Percentiles rank a stretch among this genome's conserved stretches.
phyloP scores from a whole-genome alignment of 2,888 invertebrate genomes.

The Luperina testacea region DNA sequence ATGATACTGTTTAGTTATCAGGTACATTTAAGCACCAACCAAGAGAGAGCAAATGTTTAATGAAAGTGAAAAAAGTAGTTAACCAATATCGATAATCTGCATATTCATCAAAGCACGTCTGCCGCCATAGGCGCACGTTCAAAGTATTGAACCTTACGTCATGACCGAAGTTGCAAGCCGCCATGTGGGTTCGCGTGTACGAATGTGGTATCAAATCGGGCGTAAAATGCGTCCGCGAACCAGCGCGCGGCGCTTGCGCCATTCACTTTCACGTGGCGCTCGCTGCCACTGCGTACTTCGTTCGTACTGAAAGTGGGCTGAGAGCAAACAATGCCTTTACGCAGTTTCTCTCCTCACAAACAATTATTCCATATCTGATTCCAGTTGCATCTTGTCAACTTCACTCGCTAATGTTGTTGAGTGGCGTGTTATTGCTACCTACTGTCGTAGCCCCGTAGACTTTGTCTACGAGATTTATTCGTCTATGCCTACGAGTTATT shows the following conservation, averaged over 20 bases:
- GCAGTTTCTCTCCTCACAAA: constrained; percentile 87
- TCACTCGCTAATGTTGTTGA: constrained; percentile 24
- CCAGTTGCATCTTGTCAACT: constrained; percentile 69
- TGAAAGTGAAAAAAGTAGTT: constrained; percentile 54
- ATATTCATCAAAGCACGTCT: constrained; percentile 68
- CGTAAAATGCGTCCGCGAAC: constrained; percentile 82
- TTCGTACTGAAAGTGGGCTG: constrained; percentile 86
- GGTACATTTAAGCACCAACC: neutral
- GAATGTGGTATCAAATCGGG: constrained; percentile 81
- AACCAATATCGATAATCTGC: constrained; percentile 49
- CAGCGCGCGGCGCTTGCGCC: constrained; percentile 79
- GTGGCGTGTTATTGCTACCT: neutral
- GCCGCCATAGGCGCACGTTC: constrained; percentile 44
- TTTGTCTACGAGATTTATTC: neutral
- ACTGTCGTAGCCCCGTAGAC: neutral
- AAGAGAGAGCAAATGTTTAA: constrained; percentile 23
- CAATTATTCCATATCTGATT: constrained; percentile 77
- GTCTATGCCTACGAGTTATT: neutral
- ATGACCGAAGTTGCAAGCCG: constrained; percentile 67
- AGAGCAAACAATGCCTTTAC: constrained; percentile 81
- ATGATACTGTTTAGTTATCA: neutral
- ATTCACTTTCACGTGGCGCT: constrained; percentile 87
- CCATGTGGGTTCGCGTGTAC: constrained; percentile 80
- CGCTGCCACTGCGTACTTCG: constrained; percentile 72
- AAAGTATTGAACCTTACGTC: constrained; percentile 69